phyloP scores from a whole-genome alignment of 2,797 vertebrate genomes.

The Trichosurus vulpecula region DNA sequence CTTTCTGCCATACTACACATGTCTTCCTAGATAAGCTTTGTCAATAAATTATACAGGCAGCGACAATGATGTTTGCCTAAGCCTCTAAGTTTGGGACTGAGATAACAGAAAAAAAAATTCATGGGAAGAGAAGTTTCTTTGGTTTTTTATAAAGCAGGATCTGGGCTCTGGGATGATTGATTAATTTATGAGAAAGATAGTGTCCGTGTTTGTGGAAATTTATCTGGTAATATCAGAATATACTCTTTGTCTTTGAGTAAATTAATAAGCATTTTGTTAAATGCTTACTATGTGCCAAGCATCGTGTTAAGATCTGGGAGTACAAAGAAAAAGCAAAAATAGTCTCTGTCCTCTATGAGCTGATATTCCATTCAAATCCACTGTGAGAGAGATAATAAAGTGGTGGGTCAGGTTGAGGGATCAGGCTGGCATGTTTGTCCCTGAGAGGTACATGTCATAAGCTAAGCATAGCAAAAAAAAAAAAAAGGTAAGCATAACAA shows the following conservation, averaged over 20 bases:
- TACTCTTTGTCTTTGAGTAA: neutral
- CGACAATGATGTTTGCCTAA: neutral
- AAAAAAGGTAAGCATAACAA: neutral
- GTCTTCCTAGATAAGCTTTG: neutral
- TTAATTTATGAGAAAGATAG: neutral
- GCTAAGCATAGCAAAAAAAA: neutral
- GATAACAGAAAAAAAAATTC: neutral
- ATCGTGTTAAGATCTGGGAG: neutral
- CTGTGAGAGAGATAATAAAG: neutral
- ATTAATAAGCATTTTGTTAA: neutral
- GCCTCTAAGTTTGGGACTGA: neutral
- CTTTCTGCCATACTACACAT: neutral
- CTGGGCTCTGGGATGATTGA: neutral
- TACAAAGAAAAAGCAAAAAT: neutral
- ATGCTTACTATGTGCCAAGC: neutral
- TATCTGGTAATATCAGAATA: neutral
- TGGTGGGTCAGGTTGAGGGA: neutral
- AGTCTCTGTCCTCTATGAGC: neutral
- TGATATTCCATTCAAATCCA: neutral
- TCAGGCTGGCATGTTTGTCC: neutral
- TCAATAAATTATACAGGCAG: neutral
- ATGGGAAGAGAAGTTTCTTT: neutral
- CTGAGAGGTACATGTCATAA: neutral
- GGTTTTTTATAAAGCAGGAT: neutral
- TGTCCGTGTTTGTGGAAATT: neutral